phyloP scores from a whole-genome alignment of 2,797 vertebrate species.

The Sebastes wilsoni region DNA sequence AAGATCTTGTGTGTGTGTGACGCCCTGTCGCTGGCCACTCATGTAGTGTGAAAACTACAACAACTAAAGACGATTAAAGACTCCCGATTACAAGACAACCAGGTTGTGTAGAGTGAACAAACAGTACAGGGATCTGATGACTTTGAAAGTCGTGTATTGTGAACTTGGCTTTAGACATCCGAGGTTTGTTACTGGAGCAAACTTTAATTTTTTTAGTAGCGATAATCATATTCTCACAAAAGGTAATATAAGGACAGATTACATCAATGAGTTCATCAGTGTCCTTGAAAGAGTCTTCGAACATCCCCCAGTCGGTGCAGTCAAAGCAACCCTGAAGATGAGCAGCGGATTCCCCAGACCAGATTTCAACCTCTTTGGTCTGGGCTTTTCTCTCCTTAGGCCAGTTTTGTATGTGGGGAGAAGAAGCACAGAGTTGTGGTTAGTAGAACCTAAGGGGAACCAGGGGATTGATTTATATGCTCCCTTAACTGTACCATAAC shows the following conservation, averaged over 20 bases:
- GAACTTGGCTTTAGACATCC: neutral
- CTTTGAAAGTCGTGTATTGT: neutral
- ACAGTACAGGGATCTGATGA: accelerated
- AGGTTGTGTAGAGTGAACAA: no score
- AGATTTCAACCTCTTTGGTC: no score
- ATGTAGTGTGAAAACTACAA: no score
- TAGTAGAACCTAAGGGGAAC: neutral
- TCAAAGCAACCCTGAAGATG: neutral
- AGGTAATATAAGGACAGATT: neutral
- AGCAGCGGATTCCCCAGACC: no score
- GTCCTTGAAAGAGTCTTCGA: neutral
- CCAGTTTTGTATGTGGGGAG: neutral
- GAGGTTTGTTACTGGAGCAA: neutral
- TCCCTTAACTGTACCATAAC: no score
- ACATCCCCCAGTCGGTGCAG: neutral
- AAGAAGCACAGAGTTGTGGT: neutral
- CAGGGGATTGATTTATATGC: neutral
- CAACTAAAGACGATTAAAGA: no score
- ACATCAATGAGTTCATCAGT: neutral
- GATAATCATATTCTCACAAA: neutral
- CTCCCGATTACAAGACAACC: no score
- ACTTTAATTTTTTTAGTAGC: neutral
- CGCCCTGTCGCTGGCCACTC: no score
- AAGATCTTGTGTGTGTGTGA: no score
- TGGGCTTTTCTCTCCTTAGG: neutral